Percentiles rank a stretch among this genome's conserved stretches.
Conservation (phyloP, 2,797 vertebrate species). For the Xiphorhynchus erythropygius region DNA sequence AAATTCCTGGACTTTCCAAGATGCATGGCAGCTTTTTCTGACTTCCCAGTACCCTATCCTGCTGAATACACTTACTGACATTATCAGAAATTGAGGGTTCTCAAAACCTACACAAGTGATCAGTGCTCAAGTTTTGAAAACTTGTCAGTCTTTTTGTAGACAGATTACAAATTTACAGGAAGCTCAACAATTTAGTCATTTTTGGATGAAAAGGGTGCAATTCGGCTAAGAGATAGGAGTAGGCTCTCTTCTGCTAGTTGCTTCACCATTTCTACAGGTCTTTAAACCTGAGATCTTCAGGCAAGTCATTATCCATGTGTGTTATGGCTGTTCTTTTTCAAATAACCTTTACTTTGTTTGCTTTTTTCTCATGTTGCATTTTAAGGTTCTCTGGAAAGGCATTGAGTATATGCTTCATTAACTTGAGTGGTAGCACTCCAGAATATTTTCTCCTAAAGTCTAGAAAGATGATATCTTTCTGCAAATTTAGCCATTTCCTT, state of each 20-base stretch:
- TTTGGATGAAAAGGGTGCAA: not conserved
- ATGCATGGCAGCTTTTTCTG: accelerated
- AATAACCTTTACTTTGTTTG: not conserved
- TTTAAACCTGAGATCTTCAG: not conserved
- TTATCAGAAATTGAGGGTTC: not conserved
- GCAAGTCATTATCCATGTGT: not conserved
- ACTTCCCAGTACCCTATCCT: not conserved
- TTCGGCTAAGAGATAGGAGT: not conserved
- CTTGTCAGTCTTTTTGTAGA: not conserved
- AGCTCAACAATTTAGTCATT: not conserved
- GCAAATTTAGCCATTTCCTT: not conserved
- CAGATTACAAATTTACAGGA: not conserved
- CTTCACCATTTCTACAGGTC: not conserved
- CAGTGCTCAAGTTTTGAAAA: not conserved
- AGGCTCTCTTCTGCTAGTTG: not conserved
- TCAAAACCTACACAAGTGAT: not conserved
- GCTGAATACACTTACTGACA: not conserved
- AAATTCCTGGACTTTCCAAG: not conserved
- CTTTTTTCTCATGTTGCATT: not conserved
- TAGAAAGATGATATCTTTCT: not conserved
- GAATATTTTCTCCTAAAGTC: not conserved
- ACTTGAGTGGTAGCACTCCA: not conserved
- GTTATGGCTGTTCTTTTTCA: not conserved
- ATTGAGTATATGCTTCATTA: not conserved
- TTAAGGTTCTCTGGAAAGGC: not conserved